These are phyloP conservation scores for Chromoteleia sp. DNA, from an alignment of 2,888 invertebrate species.

Conservation along the genomic window DNA sequence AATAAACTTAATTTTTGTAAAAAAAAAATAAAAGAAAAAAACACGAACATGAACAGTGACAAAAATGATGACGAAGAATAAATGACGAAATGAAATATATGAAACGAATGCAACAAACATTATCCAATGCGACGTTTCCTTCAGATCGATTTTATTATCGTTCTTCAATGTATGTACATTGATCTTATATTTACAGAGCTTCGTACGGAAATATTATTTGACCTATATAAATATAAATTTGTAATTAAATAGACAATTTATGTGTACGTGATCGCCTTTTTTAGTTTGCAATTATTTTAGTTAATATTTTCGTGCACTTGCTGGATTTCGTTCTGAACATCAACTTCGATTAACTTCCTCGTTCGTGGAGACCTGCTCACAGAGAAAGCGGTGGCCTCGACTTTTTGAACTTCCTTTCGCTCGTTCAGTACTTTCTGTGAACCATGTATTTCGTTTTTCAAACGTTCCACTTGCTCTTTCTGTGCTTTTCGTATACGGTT, in stretches of 20 bases:
- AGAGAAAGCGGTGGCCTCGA: not conserved
- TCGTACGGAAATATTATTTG: slow-evolving; percentile 48
- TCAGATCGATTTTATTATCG: slow-evolving; percentile 41
- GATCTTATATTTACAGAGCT: slow-evolving; percentile 49
- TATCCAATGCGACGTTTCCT: slow-evolving; percentile 40
- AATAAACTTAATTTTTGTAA: slow-evolving; percentile 84
- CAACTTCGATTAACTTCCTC: too few species aligned
- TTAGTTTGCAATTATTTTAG: slow-evolving; percentile 20
- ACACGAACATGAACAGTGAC: slow-evolving; percentile 38
- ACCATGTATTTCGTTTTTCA: not conserved
- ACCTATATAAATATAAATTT: slow-evolving; percentile 51
- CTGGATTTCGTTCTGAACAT: too few species aligned
- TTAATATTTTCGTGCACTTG: not conserved
- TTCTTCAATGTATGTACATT: slow-evolving; percentile 31
- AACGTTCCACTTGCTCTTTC: slow-evolving; percentile 36
- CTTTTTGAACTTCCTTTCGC: not conserved
- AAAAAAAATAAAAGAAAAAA: slow-evolving; percentile 62
- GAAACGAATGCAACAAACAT: slow-evolving; percentile 29
- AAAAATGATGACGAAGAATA: slow-evolving; percentile 44
- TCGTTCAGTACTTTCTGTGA: not conserved
- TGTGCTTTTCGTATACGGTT: slow-evolving; percentile 74
- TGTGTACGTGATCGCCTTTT: slow-evolving; percentile 30
- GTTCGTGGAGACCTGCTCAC: too few species aligned
- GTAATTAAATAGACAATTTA: slow-evolving; percentile 50
- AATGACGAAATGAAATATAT: slow-evolving; percentile 41